Percentiles rank a stretch among this genome's conserved stretches.
Conservation (phyloP, 2,888 invertebrate species). For the Argyresthia goedartella region DNA sequence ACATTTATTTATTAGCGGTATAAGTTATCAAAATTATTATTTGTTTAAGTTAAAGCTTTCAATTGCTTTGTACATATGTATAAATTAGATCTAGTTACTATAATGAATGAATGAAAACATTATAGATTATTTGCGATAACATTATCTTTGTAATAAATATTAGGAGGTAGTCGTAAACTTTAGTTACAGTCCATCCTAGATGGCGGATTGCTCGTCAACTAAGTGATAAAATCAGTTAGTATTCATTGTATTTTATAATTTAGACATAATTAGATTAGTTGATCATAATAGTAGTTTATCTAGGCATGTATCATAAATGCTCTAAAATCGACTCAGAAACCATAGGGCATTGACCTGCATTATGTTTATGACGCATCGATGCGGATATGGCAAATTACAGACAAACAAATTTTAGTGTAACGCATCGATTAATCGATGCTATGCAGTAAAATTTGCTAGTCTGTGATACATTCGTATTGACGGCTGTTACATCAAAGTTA, state of each 20-base stretch:
- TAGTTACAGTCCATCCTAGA: conserved; percentile 17
- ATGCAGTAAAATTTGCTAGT: too few species aligned
- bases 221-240: conserved; percentile 44
- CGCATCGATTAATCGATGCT: too few species aligned
- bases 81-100: conserved; percentile 2
- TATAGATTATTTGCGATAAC: background rate
- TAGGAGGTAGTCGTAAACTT: background rate
- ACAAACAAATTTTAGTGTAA: too few species aligned
- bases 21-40: too few species aligned
- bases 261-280: background rate
- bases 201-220: conserved; percentile 48
- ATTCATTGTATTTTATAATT: background rate
- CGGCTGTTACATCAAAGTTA: too few species aligned
- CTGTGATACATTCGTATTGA: too few species aligned
- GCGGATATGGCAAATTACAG: background rate
- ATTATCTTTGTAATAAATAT: too few species aligned
- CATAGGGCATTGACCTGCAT: background rate
- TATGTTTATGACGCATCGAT: background rate
- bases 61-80: background rate
- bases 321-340: too few species aligned
- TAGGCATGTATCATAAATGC: conserved; percentile 14
- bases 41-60: conserved; percentile 9
- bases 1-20: too few species aligned
- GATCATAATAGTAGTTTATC: conserved; percentile 18
- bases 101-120: background rate